Evolutionary conservation across 1,140 invertebrate species (phyloP), one percentile per base, ranked within the genome.

Genomic region (Pseudoatta argentina): DNA sequence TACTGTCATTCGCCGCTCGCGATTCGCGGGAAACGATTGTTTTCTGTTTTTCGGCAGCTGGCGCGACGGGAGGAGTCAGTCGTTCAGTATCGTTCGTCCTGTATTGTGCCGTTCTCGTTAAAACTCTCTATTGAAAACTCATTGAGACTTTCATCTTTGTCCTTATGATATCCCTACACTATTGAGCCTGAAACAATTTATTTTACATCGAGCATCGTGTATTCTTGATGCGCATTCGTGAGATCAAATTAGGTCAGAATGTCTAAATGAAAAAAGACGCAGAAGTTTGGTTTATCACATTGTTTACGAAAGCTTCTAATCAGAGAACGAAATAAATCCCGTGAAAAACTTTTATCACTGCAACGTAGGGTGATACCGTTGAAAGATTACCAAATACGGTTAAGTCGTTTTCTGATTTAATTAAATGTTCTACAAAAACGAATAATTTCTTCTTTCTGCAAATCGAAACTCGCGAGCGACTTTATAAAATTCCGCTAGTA

Each of bases 391-490:
- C 21, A 44, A 83, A 39, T 12, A 57, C 55, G 24, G 67, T 12
- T 73, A 75, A 83, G 63, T 63, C 39, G 53, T 75, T 83, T 82
- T 73, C 39, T 83, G 55, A 75, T 75, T 83, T 83, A 83, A 83
- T 83, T 83, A 83, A 83, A 61, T 57, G 55, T 83, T 51, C 24
- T n/a, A 57, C 69, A 24, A 82, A 82, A 59, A 18, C 34, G 55
- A 83, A n/a, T 61, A 83, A 83, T 59, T 61, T 77, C n/a, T 73
- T 73, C 53, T 75, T 83, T 48, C 27, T 57, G 14, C 69, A 83
- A 63, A 83, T 18, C 30, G 44, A 57, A 75, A 61, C 67, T 73
- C 14, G 7, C 6, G 16, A 73, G 51, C 67, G 30, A 82, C 51
- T 61, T 82, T 14, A 21, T 82, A 48, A 72, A 82, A 34, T 73